Evolutionary conservation across 1,140 invertebrate genomes (phyloP).

Genomic region (Zaprionus davidi): DNA sequence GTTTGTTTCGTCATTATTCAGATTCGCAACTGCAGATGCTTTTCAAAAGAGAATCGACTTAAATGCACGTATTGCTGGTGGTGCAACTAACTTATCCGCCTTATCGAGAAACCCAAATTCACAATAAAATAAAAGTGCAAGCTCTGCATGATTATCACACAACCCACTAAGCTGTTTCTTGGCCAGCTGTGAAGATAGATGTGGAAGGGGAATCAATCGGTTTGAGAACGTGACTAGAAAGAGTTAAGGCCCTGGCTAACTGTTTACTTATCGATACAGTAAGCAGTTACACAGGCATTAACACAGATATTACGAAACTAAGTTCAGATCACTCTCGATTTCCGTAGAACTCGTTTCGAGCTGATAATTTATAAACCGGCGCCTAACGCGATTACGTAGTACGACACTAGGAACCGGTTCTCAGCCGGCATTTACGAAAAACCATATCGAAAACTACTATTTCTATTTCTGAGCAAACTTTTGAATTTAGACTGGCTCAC

Average conservation of each 20-base stretch:
- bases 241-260: constrained; percentile 6
- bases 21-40: background rate
- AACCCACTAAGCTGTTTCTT: constrained; percentile 39
- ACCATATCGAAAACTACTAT: constrained; percentile 8
- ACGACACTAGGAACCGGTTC: constrained; percentile 51
- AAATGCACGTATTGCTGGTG: background rate
- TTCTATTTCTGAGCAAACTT: constrained; percentile 12
- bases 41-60: background rate
- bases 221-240: constrained; percentile 38
- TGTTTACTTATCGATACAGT: constrained; percentile 17
- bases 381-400: constrained; percentile 49
- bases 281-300: constrained; percentile 51
- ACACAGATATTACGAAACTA: constrained; percentile 45
- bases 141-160: constrained; percentile 46
- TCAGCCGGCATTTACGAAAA: constrained; percentile 34
- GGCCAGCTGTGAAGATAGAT: constrained; percentile 30
- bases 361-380: constrained; percentile 30
- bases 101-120: background rate
- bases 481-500: constrained; percentile 1
- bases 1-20: background rate
- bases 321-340: constrained; percentile 60
- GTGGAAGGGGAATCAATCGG: constrained; percentile 30
- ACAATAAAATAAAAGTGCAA: constrained; percentile 32
- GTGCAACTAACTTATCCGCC: background rate
- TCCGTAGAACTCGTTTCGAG: constrained; percentile 52